Conservation (phyloP, 2,888 invertebrate species). For the Troides aeacus region DNA sequence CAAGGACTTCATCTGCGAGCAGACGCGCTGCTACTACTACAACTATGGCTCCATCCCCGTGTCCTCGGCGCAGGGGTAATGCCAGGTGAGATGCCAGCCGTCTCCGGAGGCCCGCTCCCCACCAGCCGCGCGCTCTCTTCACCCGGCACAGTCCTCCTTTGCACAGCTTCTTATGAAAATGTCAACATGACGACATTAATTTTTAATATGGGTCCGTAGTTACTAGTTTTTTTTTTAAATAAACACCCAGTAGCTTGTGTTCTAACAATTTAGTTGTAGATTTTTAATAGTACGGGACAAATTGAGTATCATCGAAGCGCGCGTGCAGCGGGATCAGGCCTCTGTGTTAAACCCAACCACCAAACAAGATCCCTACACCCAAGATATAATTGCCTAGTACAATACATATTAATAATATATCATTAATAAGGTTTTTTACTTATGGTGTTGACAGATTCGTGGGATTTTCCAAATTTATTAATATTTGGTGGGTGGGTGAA, state of each 20-base stretch:
- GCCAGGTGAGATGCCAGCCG: constrained; percentile 85
- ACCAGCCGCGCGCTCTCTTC: constrained; percentile 65
- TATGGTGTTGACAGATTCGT: constrained; percentile 17
- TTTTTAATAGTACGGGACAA: constrained; percentile 38
- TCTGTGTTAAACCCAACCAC: constrained; percentile 79
- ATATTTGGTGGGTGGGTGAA: constrained; percentile 80
- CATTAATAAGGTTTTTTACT: constrained; percentile 29
- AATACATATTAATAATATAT: constrained; percentile 31
- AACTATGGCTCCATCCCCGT: constrained; percentile 95
- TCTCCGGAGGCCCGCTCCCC: constrained; percentile 78
- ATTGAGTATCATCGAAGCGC: constrained; percentile 51
- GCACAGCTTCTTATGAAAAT: constrained; percentile 40
- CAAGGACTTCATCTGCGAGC: constrained; percentile 94
- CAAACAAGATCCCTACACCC: constrained; percentile 80
- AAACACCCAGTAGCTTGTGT: constrained; percentile 51
- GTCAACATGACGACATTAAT: constrained; percentile 53
- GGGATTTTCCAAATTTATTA: constrained; percentile 55
- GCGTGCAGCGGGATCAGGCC: constrained; percentile 75
- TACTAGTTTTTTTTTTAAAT: constrained; percentile 31
- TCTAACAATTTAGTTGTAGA: constrained; percentile 53
- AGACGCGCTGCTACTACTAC: constrained; percentile 94
- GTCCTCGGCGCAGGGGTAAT: constrained; percentile 95
- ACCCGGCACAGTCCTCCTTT: constrained; percentile 26
- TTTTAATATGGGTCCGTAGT: constrained; percentile 33
- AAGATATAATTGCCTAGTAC: constrained; percentile 55